Evolutionary conservation across 2,888 invertebrate species (phyloP), one percentile per base, ranked within the genome.

Genomic region (Clanis bilineata): DNA sequence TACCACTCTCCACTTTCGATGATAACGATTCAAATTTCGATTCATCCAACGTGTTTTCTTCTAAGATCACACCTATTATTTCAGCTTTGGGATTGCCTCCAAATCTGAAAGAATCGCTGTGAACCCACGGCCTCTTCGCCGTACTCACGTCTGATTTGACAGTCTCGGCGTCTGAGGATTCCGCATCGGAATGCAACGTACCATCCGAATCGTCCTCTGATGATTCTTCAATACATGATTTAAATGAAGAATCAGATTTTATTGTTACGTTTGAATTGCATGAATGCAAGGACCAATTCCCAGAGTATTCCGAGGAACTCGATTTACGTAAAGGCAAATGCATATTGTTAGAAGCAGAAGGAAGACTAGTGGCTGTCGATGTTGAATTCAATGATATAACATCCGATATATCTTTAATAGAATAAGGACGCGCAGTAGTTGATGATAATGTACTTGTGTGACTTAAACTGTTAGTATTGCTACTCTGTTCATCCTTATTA

Each of bases 281-380:
- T 25, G 90, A 83, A 51, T 88, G 86, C 45, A 91, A 75, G 21
- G 90, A 90, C 88, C 88, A 88, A 63, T 88, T 83, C 67, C 88
- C 89, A 39, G 91, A 90, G 79, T 88, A 79, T 88, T 91, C 91
- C 83, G 92, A 90, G 75, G 89, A 88, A 76, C 79, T 86, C 62
- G 88, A 86, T 79, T 88, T 85, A 62, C 82, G 76, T 74, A 88
- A 76, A 81, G 83, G 79, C 78, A 81, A 74, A 77, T 77, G 81
- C 71, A 79, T 67, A 79, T 75, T 69, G 66, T 87, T 84, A 76
- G 82, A 88, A 85, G 88, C 88, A 76, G 76, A 79, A 69, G 82
- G 79, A 69, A 79, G 74, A 77, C 84, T 76, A 75, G 83, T 79
- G 66, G 72, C 64, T 57, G 86, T 80, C 77, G 85, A 87, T 77